A percentile compares a stretch with the other conserved stretches of the same genome.
These are phyloP conservation scores for Ophion ventricosus DNA, from an alignment of 2,888 invertebrate genomes.

Conservation along the genomic window DNA sequence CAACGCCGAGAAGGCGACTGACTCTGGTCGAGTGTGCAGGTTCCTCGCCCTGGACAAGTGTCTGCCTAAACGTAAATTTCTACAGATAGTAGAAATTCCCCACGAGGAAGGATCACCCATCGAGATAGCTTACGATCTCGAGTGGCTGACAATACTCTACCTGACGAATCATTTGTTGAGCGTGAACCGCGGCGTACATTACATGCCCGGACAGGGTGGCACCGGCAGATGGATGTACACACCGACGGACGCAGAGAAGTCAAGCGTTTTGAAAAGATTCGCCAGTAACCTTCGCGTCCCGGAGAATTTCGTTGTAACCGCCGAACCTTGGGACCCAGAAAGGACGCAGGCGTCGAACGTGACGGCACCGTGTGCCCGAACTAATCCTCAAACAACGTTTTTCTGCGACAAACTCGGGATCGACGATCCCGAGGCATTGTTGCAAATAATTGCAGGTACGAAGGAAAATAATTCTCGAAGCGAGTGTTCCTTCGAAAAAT, in stretches of 20 bases:
- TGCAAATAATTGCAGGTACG: slow-evolving; percentile 78
- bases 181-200: slow-evolving; percentile 88
- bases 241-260: slow-evolving; percentile 90
- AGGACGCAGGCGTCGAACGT: slow-evolving; percentile 70
- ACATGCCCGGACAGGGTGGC: slow-evolving; percentile 92
- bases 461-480: slow-evolving; percentile 40
- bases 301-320: slow-evolving; percentile 91
- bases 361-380: slow-evolving; percentile 80
- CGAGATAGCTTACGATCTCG: slow-evolving; percentile 90
- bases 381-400: slow-evolving; percentile 89
- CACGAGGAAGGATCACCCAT: slow-evolving; percentile 86
- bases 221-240: slow-evolving; percentile 89
- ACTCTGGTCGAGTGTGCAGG: slow-evolving; percentile 74
- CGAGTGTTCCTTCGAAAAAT: slow-evolving; percentile 34
- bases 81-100: slow-evolving; percentile 91
- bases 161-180: slow-evolving; percentile 95
- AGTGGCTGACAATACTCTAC: slow-evolving; percentile 95
- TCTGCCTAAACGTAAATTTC: slow-evolving; percentile 93
- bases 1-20: slow-evolving; percentile 84
- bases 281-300: slow-evolving; percentile 89
- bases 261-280: slow-evolving; percentile 87
- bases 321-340: slow-evolving; percentile 86
- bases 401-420: slow-evolving; percentile 89
- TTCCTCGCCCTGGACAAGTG: slow-evolving; percentile 99
- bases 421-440: slow-evolving; percentile 91